A percentile compares a stretch with the other conserved stretches of the same genome.
phyloP scores from a whole-genome alignment of 2,113 vertebrate species.

The Pteronura brasiliensis region DNA sequence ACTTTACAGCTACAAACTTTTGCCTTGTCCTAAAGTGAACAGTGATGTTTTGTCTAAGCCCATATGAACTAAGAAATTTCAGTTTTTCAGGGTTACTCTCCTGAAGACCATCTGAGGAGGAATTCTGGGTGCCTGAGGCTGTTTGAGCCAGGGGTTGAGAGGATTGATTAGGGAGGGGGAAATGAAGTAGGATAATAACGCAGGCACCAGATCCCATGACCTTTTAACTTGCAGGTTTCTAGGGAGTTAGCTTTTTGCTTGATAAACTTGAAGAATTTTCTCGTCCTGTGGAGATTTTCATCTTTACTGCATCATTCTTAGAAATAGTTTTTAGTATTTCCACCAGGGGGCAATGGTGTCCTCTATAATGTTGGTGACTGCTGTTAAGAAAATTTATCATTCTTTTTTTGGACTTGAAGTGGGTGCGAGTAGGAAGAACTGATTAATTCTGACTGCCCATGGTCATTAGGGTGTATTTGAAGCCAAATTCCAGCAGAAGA shows the following conservation, averaged over 20 bases:
- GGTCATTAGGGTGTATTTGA: neutral
- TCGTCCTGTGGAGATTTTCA: neutral
- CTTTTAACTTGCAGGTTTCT: neutral
- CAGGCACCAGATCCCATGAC: neutral
- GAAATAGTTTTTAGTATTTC: neutral
- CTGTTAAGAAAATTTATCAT: neutral
- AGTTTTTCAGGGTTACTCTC: neutral
- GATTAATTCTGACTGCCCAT: neutral
- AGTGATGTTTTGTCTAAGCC: neutral
- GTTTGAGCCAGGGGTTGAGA: neutral
- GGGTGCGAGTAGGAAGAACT: neutral
- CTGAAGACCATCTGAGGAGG: neutral
- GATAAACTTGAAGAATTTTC: neutral
- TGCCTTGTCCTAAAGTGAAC: neutral
- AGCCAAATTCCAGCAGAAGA: conserved; percentile 2
- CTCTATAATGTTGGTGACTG: neutral
- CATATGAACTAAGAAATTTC: neutral
- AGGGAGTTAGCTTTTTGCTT: neutral
- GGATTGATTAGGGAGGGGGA: neutral
- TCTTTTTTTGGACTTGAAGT: neutral
- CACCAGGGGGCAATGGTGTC: conserved; percentile 57
- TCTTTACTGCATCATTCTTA: neutral
- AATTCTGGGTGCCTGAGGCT: neutral
- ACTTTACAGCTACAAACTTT: neutral
- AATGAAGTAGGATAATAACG: neutral